Base-by-base conservation (phyloP, 2,888 invertebrate genomes). In the Xanthia icteritia region DNA sequence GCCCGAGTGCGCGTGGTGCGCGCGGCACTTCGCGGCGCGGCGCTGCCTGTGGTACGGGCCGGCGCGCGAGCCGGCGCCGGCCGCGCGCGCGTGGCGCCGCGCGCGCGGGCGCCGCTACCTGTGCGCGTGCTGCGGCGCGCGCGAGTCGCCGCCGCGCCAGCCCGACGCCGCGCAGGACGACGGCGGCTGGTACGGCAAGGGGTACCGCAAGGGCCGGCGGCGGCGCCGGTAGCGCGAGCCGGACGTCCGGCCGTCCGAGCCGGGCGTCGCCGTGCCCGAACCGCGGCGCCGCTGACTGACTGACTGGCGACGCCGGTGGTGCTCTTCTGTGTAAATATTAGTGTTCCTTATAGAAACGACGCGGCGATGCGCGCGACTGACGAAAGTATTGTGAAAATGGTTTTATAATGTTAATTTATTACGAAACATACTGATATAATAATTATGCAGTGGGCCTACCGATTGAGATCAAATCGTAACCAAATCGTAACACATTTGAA, bases 161-260 rank as follows among this genome's bases (percentile, higher is more conserved):
- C 71, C 67, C 61, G 86, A 70, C 65, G 87, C 73, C 74, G 87
- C 76, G 79, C 86, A 20, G 36, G 94, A 91, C 90, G 92, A 90
- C 85, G 93, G 92, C 89, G 98, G 98, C 70, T 99, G 98, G 99
- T 98, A 98, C 95, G 98, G 99, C 83, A 98, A 98, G 96, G 99
- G 99, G 13, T 98, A 98, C 94, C 97, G 98, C 88, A 98, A 98
- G 95, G 97, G 97, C 66, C 97, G 97, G 67, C 97, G 97, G 85
- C 93, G 95, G 60, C 96, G 96, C 85, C 96, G 97, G 95, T 95
- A 95, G 93, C 94, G 85, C 61, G 56, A 71, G 88, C 81, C 74
- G 77, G 74, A 63, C 82, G 82, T 91, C 83, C 94, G 76, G 67
- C 48, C 75, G 20, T 0, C n/a, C 42, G 60, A 15, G 93, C 89